Evolutionary conservation across 2,888 invertebrate species (phyloP), one percentile per base, ranked within the genome.

Genomic region (Melinopterus prodromus): DNA sequence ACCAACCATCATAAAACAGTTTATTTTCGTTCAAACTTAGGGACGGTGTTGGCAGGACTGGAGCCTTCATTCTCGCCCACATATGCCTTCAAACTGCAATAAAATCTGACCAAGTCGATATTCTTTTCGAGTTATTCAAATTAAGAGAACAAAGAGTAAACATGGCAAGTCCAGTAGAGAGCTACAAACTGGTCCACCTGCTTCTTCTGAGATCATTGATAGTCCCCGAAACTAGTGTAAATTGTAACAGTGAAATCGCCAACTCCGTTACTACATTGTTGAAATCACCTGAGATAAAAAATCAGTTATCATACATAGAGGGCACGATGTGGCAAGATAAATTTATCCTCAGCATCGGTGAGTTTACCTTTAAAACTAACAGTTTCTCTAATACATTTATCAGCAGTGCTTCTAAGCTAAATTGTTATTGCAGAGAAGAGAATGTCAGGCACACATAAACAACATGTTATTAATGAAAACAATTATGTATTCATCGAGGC

Each of bases 1-100:
- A n/a, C n/a, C n/a, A n/a, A n/a, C n/a, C n/a, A n/a, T n/a, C n/a
- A n/a, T n/a, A n/a, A n/a, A n/a, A 9, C 38, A 38, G 6, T 38
- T 38, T 38, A 53, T 9, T 53, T 2, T 53, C 38, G 53, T 4
- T 53, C 2, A 3, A 37, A 83, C 91, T 90, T 85, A 92, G 92
- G 86, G 92, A 92, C 79, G 93, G 93, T 5, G 92, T 92, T 26
- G 93, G 93, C 1, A 88, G 92, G 82, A 93, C 93, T 6, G 93
- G 93, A 12, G 92, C 92, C 0, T 90, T 93, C 36, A 90, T 93
- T 78, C 88, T 92, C n/a, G 90, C 91, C 81, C 92, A 93, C 84
- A 90, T 91, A 78, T 89, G 91, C 82, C 85, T 92, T 70, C 89
- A 91, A 78, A 89, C 90, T 88, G 90, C 90, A 1, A 88, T 88